A percentile compares a stretch with the other conserved stretches of the same genome.
Evolutionary conservation across 2,888 invertebrate genomes (phyloP).

Genomic region (Lithophane semibrunnea): DNA sequence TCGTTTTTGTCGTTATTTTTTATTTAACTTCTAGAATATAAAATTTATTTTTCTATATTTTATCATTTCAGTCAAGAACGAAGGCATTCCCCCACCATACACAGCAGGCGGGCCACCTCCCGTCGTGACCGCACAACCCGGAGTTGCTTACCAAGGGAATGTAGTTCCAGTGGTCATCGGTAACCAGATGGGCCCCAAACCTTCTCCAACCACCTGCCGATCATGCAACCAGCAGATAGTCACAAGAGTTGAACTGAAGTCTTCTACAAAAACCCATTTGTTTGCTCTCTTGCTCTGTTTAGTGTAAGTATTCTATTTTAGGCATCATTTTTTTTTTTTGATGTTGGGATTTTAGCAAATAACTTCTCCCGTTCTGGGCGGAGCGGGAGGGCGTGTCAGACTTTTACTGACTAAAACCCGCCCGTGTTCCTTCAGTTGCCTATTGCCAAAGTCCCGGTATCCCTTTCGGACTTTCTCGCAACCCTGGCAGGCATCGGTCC

Average conservation of each 20-base stretch:
- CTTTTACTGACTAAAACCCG: too few relatives aligned
- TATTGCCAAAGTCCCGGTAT: too few relatives aligned
- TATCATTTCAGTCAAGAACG: background rate
- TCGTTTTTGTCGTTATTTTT: too few relatives aligned
- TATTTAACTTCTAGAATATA: background rate
- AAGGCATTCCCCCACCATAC: slow-evolving; percentile 23
- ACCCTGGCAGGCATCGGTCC: too few relatives aligned
- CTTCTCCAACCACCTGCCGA: slow-evolving; percentile 79
- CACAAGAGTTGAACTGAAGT: slow-evolving; percentile 81
- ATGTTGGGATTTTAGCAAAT: too few relatives aligned
- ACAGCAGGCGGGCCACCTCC: slow-evolving; percentile 6
- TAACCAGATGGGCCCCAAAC: slow-evolving; percentile 71
- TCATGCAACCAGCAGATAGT: slow-evolving; percentile 84
- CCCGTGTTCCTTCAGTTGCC: too few relatives aligned
- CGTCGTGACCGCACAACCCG: slow-evolving; percentile 12
- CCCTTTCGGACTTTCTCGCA: too few relatives aligned
- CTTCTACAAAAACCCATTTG: slow-evolving; percentile 89
- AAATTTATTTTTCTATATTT: background rate
- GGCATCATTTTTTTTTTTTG: too few relatives aligned
- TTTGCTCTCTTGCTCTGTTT: slow-evolving; percentile 88
- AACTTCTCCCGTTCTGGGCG: too few relatives aligned
- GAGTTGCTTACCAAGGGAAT: slow-evolving; percentile 21
- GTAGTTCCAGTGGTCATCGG: slow-evolving; percentile 44
- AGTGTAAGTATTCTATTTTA: slow-evolving; percentile 8
- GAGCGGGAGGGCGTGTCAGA: too few relatives aligned